Percentiles rank a stretch among this genome's conserved stretches.
These are phyloP conservation scores for Spongia lamella DNA, from an alignment of 37 sponge, comb jelly and placozoan genomes.

Conservation along the genomic window DNA sequence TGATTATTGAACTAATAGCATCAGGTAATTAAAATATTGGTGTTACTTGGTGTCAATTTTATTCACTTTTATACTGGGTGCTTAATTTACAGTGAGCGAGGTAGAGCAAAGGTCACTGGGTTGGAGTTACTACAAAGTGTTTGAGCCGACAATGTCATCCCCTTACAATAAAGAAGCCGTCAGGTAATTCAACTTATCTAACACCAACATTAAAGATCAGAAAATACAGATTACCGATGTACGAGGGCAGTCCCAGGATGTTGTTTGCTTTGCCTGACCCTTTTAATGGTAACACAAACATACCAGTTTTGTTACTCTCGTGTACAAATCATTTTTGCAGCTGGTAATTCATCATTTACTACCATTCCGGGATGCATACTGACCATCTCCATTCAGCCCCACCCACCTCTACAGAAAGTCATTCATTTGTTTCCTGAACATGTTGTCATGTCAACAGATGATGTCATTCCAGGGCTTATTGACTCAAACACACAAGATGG, in stretches of 20 bases:
- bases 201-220: too few species aligned
- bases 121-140: too few species aligned
- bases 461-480: conserved; percentile 53
- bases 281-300: conserved; percentile 1
- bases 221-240: conserved; percentile 50
- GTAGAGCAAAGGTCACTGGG: too few species aligned
- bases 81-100: too few species aligned
- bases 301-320: neutral
- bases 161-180: too few species aligned
- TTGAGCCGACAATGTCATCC: too few species aligned
- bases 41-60: too few species aligned
- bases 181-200: too few species aligned
- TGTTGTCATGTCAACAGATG: conserved; percentile 29
- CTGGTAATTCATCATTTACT: conserved; percentile 13
- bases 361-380: conserved; percentile 68
- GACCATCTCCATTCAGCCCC: conserved; percentile 32
- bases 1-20: too few species aligned
- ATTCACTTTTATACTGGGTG: too few species aligned
- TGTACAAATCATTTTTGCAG: neutral
- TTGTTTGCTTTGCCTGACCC: conserved; percentile 48
- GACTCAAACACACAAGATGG: conserved; percentile 37
- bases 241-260: conserved; percentile 52
- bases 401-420: conserved; percentile 37
- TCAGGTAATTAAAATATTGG: too few species aligned
- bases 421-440: conserved; percentile 43